Evolutionary conservation across 2,888 invertebrate species (phyloP), one percentile per base, ranked within the genome.

Genomic region (Omphaloscelis lunosa): DNA sequence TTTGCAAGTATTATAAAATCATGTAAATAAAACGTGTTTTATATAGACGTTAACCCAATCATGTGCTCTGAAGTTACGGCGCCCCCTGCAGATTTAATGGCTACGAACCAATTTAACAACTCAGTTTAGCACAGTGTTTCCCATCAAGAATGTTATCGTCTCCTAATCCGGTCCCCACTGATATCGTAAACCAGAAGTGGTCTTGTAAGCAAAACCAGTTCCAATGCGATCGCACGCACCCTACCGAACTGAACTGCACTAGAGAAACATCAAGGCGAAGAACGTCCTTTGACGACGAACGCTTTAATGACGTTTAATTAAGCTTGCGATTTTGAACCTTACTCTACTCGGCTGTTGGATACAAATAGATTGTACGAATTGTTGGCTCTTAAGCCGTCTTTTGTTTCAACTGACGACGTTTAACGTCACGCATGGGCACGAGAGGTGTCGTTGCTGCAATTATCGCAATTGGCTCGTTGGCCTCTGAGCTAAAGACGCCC

Each of bases 391-490:
- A 90, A 89, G 94, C 75, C 90, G 90, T 93, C 92, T 93, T 92
- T 90, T 83, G 88, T 85, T 86, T 89, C 88, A 87, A 87, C 81
- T 86, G 82, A 89, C 53, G 89, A 84, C 88, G 90, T 93, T 94
- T 94, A 94, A 93, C 93, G 95, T 95, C 95, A 95, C 95, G 95
- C 94, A 95, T 94, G 94, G 91, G 91, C 93, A 94, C 90, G 92
- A 95, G 95, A 96, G 95, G 96, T 96, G 96, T 95, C 95, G 94
- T 93, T 94, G 93, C 90, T 90, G 94, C 95, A 96, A 96, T 96
- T 96, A 96, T 94, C 92, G 95, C 96, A 96, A 96, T 96, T 96
- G 96, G 96, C 95, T 94, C 94, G 94, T 93, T 94, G 94, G 95
- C 93, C 94, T 94, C 93, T 91, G 90, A 93, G 92, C 91, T 92